Percentiles rank a stretch among this genome's conserved stretches.
These are phyloP conservation scores for Heliconius hewitsoni DNA, from an alignment of 1,140 invertebrate genomes.

Conservation along the genomic window DNA sequence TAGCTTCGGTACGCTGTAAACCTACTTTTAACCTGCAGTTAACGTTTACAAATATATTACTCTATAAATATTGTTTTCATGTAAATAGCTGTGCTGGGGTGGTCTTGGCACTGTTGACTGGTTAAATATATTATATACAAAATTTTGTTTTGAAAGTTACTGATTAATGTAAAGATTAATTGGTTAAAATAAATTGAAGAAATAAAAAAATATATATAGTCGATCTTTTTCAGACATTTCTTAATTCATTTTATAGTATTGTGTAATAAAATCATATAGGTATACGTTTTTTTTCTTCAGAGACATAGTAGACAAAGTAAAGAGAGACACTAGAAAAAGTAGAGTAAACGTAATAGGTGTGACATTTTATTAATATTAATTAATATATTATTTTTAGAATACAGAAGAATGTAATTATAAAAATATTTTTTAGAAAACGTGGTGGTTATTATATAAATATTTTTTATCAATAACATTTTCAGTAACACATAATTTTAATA, in stretches of 20 bases:
- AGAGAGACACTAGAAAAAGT: too few species aligned
- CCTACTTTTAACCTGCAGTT: slow-evolving; percentile 26
- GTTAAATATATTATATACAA: neutral
- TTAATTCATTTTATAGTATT: neutral
- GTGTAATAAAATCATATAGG: too few species aligned
- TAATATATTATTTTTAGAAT: too few species aligned
- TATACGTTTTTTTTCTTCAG: too few species aligned
- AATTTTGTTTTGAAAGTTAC: neutral
- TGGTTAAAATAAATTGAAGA: neutral
- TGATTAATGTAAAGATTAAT: neutral
- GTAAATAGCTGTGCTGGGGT: slow-evolving; percentile 31
- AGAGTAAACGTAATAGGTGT: too few species aligned
- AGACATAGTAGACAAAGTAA: too few species aligned
- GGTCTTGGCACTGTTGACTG: slow-evolving; percentile 16
- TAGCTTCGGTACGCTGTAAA: slow-evolving; percentile 34
- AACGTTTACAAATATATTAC: slow-evolving; percentile 31
- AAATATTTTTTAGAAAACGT: too few species aligned
- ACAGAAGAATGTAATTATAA: too few species aligned
- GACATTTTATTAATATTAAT: too few species aligned
- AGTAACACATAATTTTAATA: too few species aligned
- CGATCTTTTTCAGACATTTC: neutral
- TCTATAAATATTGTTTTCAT: slow-evolving; percentile 35
- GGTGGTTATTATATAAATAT: too few species aligned
- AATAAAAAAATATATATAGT: neutral
- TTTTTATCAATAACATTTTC: too few species aligned